Evolutionary conservation across 2,888 invertebrate genomes (phyloP), one percentile per base, ranked within the genome.

Genomic region (Teleogryllus oceanicus): DNA sequence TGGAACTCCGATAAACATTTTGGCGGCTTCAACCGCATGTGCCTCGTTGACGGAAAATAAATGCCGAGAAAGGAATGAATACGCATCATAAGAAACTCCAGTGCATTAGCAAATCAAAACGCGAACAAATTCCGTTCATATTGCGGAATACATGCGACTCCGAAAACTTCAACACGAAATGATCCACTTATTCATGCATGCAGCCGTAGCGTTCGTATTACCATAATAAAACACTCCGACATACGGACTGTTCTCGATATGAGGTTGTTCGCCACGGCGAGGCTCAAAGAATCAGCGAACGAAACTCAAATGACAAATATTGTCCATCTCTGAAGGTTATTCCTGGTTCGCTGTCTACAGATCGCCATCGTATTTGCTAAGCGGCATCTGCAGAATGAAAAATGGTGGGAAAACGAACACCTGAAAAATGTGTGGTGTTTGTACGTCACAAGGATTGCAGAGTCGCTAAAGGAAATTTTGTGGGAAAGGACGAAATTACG

Each of bases 191-290:
- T 62, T 62, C 62, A 62, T 62, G 16, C 62, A 62, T 62, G 13
- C 62, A n/a, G 62, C 11, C 4, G 16, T 62, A 62, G 62, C 62
- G n/a, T 62, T 16, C 62, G n/a, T 62, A 62, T 62, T 62, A 18
- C 62, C 62, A 62, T 62, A 62, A 62, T 62, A 62, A 62, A 62
- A 62, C 62, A 62, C 62, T 62, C 62, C 62, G 62, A 62, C 62
- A 62, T 62, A 62, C 62, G 62, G 37, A 13, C 62, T 62, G 62
- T 37, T 37, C 37, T 37, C 37, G 37, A 37, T 37, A 37, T 37
- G 37, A 37, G 37, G 37, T 37, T 37, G 37, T 37, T 37, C 37
- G 37, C 37, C 37, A 37, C 1, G 37, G 37, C 8, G 37, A 37
- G 37, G 37, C 37, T 37, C 37, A 37, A 37, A 37, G 37, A 37